Percentiles rank a stretch among this genome's conserved stretches.
Conservation (phyloP, 2,113 vertebrate genomes). For the Xiphophorus hellerii region DNA sequence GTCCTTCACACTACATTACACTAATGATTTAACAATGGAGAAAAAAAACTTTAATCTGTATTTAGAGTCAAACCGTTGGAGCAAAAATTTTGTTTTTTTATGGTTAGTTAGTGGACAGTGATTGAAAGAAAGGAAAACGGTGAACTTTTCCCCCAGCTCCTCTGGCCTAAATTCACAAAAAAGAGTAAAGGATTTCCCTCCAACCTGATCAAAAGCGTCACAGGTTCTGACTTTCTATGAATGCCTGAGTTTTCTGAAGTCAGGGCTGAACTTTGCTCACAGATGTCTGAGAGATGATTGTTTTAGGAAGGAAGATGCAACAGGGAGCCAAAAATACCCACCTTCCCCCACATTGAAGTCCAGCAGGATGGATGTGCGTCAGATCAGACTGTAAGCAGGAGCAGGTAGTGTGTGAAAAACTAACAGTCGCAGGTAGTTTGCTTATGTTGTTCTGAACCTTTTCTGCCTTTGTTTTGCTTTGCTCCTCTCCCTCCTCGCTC, state of each 20-base stretch:
- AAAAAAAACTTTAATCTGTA: too few species aligned
- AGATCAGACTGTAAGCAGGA: background rate
- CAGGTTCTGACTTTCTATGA: constrained; percentile 14
- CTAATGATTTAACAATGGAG: too few species aligned
- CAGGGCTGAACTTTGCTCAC: background rate
- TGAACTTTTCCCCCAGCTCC: background rate
- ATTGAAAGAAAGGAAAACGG: background rate
- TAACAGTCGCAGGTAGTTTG: background rate
- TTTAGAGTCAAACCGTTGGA: too few species aligned
- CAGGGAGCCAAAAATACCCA: background rate
- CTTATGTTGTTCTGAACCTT: background rate
- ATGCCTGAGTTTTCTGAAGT: background rate
- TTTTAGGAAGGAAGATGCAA: constrained; percentile 38
- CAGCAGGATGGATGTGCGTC: constrained; percentile 20
- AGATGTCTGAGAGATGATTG: constrained; percentile 13
- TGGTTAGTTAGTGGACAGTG: background rate
- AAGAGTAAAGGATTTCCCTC: background rate
- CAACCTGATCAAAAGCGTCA: background rate
- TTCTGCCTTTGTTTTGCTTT: constrained; percentile 14
- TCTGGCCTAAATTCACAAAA: background rate
- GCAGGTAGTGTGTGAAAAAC: background rate
- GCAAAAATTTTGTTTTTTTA: too few species aligned
- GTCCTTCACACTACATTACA: too few species aligned
- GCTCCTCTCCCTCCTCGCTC: constrained; percentile 20
- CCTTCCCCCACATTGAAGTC: constrained; percentile 24